phyloP scores from a whole-genome alignment of 2,113 vertebrate genomes.

The Sakesphorus luctuosus region DNA sequence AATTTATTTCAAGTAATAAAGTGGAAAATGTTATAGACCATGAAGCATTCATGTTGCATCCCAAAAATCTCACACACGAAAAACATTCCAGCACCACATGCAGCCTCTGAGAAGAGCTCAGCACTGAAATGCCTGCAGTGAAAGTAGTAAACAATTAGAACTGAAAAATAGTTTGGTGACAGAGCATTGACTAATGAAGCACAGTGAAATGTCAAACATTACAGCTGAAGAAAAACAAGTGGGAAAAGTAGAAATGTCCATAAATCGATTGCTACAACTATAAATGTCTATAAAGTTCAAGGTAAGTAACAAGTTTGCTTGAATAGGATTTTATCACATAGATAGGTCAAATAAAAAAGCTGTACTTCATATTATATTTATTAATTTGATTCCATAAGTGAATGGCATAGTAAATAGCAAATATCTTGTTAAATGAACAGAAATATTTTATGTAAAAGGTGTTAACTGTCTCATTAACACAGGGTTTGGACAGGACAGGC shows the following conservation, averaged over 20 bases:
- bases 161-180: not conserved
- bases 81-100: not conserved
- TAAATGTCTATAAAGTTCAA: not conserved
- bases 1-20: not conserved
- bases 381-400: not conserved
- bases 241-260: not conserved
- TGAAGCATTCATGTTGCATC: not conserved
- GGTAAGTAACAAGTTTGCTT: not conserved
- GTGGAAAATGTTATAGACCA: not conserved
- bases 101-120: not conserved
- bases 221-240: not conserved
- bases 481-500: not conserved
- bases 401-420: not conserved
- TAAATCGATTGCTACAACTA: not conserved
- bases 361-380: not conserved
- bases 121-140: not conserved
- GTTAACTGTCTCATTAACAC: not conserved
- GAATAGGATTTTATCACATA: rapidly evolving
- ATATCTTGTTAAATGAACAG: not conserved
- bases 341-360: not conserved
- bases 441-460: not conserved
- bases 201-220: not conserved
- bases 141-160: not conserved
- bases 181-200: not conserved
- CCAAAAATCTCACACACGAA: not conserved